Evolutionary conservation across 2,113 vertebrate genomes (phyloP).

Genomic region (Tympanuchus pallidicinctus): DNA sequence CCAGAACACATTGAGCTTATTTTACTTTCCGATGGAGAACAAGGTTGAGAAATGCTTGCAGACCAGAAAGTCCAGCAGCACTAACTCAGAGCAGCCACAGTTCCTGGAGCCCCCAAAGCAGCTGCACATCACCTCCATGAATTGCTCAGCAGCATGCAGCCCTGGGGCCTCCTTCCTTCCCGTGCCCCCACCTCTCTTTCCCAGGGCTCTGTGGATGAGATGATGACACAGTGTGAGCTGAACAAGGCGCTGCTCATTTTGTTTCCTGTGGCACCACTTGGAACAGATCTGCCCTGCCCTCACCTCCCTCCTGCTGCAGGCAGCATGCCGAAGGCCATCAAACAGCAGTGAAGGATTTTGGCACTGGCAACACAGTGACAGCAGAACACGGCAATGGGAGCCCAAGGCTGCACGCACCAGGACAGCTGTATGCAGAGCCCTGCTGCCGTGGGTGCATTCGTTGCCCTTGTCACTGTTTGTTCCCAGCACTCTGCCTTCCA

Average conservation of each 20-base stretch:
- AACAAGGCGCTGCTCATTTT: rapidly evolving
- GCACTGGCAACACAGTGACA: neutral
- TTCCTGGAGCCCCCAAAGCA: rapidly evolving
- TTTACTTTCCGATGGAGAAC: neutral
- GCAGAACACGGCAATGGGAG: rapidly evolving
- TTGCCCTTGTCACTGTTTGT: neutral
- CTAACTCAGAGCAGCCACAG: rapidly evolving
- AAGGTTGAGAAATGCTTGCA: neutral
- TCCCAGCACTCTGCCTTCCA: neutral
- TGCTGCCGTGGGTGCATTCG: rapidly evolving
- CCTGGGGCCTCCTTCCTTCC: neutral
- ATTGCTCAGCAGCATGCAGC: neutral
- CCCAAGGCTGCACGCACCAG: neutral
- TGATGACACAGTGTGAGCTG: rapidly evolving
- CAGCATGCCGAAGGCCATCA: rapidly evolving
- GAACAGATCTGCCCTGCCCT: rapidly evolving
- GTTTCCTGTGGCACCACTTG: neutral
- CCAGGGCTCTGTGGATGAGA: neutral
- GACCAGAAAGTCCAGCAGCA: rapidly evolving
- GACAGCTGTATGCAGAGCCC: neutral
- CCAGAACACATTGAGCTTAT: neutral
- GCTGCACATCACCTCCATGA: neutral
- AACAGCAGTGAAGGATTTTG: rapidly evolving
- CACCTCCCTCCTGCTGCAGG: no score
- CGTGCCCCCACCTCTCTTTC: neutral